Base-by-base conservation (phyloP, 2,888 invertebrate genomes). In the Drosophila anomalata region DNA sequence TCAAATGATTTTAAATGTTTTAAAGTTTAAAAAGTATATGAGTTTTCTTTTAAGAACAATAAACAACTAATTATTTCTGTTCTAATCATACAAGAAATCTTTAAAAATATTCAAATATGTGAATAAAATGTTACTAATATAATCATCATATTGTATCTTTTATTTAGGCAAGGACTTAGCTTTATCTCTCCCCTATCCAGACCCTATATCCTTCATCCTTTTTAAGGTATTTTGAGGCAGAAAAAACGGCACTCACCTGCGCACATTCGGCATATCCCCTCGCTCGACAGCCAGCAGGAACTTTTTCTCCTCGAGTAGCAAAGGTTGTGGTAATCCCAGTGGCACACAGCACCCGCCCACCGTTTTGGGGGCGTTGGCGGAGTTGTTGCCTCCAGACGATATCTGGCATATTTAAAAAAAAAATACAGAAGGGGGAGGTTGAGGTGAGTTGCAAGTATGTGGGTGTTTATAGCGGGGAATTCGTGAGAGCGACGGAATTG, bases 211-310 rank as follows among this genome's bases (percentile, higher is more conserved):
- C 29, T 12, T 14, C 3, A 3, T 6, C 24, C 20, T 33, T 36
- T 33, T 22, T 17, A 29, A 12, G 14, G 29, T 41, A 12, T 51
- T 31, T 22, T 29, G 17, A 29, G 66, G 52, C 47, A 24, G 26
- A 26, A 33, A 42, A 26, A 26, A 54, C 39, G 41, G 39, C 50
- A 88, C 91, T 92, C 92, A 96, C 95, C 96, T 94, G 89, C 95
- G 94, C 22, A 97, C 97, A 90, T 96, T 96, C 12, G 95, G 95
- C 90, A 98, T 94, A 91, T 99, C 98, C 3, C 98, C 98, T 61
- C 98, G 93, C 92, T 98, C 98, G 24, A 98, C 97, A 0, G 98
- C 97, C 61, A 98, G 93, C 29, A 99, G 94, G 91, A 96, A 98
- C 90, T 96, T 97, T 93, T 98, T 98, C 92, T 98, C 98, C 80